Conservation (phyloP, 2,888 invertebrate genomes). For the Dorcus hopei region DNA sequence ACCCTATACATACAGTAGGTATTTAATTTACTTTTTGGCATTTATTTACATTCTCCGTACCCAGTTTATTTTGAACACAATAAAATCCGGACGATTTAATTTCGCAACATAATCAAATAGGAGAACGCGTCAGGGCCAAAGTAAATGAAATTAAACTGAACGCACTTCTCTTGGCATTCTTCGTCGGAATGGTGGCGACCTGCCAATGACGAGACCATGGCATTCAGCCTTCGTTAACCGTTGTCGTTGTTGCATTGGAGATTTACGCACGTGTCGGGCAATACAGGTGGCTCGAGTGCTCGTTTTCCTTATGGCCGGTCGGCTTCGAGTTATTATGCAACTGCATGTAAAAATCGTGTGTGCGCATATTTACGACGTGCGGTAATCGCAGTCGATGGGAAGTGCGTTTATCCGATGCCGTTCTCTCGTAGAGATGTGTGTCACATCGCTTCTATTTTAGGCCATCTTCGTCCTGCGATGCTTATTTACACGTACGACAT, state of each 20-base stretch:
- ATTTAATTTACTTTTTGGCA: too few relatives aligned
- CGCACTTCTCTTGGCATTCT: neutral
- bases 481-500: neutral
- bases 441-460: neutral
- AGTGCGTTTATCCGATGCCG: neutral
- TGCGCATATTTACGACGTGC: neutral
- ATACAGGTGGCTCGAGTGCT: conserved; percentile 5
- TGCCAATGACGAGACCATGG: conserved; percentile 10
- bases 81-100: too few relatives aligned
- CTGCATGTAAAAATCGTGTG: neutral
- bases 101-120: neutral
- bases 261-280: conserved; percentile 11
- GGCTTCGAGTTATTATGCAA: conserved; percentile 5
- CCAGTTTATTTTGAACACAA: too few relatives aligned
- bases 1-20: too few relatives aligned
- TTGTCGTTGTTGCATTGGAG: conserved; percentile 15
- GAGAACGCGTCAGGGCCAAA: neutral
- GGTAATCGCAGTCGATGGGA: neutral
- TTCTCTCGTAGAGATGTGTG: too few relatives aligned
- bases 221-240: conserved; percentile 18
- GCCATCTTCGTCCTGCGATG: neutral
- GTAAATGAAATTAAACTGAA: neutral
- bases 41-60: too few relatives aligned
- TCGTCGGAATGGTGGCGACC: neutral
- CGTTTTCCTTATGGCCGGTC: neutral